Base-by-base conservation (phyloP, 2,888 invertebrate genomes). In the Chrysolina oricalcia region DNA sequence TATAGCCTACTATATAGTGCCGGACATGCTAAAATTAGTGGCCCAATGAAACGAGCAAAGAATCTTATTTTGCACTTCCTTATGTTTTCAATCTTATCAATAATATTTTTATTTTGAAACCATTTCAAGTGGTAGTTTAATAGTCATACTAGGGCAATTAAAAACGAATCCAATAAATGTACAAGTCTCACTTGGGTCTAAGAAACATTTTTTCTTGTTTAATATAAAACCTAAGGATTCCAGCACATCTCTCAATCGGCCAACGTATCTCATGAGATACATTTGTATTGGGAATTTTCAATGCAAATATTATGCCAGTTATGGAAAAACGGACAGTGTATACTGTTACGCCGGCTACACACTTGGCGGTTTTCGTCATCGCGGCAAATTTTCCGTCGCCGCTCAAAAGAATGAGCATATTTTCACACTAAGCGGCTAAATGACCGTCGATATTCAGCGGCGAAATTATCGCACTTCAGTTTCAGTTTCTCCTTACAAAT, bases 1-100 rank as follows among this genome's bases (percentile, higher is more conserved):
- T 85, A 82, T 3, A 86, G 69, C 79, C 81, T 82, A 6, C 84
- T 83, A 69, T 85, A 85, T 15, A 85, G 72, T 2, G 82, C 84
- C 17, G 84, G 84, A 43, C 84, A 85, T 43, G 79, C 81, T 0
- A 84, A 79, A 2, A 78, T 72, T 46, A 85, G 66, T n/a, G 62
- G 53, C 6, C 82, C 81, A 17, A 81, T 69, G 21, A 80, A 69
- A 53, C 53, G 67, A 11, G 75, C 75, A 23, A 75, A 68, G 13
- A 40, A 40, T 35, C 72, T 53, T 13, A 75, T 76, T 53, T 71
- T 73, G 41, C 65, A 71, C 11, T 13, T 15, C 15, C 19, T 69
- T 13, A n/a, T 4, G 11, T 23, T 53, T 48, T 63, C 43, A n/a
- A n/a, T n/a, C n/a, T n/a, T n/a, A n/a, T n/a, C n/a, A n/a, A n/a